These are phyloP conservation scores for Butorides virescens DNA, from an alignment of 2,113 vertebrate species.

Conservation along the genomic window DNA sequence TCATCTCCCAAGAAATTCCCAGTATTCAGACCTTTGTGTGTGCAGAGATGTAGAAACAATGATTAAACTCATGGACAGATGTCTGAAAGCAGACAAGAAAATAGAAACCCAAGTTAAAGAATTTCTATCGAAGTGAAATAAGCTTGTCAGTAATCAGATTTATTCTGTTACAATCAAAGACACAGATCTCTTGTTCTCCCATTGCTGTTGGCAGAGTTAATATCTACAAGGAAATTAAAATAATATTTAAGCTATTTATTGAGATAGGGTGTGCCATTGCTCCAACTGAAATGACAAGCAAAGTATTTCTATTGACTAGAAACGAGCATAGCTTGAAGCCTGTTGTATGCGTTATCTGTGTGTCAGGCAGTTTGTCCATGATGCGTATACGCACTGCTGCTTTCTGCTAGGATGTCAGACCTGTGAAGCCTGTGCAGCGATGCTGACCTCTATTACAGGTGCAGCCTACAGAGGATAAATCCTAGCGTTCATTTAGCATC, in stretches of 20 bases:
- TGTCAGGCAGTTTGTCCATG: neutral
- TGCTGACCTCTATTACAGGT: neutral
- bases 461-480: neutral
- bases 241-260: neutral
- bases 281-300: neutral
- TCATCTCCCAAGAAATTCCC: neutral
- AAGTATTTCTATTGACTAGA: neutral
- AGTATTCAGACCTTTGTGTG: neutral
- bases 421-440: neutral
- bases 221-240: neutral
- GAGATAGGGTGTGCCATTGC: neutral
- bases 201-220: neutral
- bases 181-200: neutral
- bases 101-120: neutral
- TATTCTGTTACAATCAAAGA: neutral
- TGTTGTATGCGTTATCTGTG: neutral
- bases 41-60: neutral
- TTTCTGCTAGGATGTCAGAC: slow-evolving; percentile 8
- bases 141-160: neutral
- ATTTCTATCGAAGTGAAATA: neutral
- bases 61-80: neutral
- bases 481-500: neutral
- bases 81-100: neutral
- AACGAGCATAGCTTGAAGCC: neutral
- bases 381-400: neutral